These are phyloP conservation scores for Gallinago paraguaiae DNA, from an alignment of 2,113 vertebrate species.

Conservation along the genomic window DNA sequence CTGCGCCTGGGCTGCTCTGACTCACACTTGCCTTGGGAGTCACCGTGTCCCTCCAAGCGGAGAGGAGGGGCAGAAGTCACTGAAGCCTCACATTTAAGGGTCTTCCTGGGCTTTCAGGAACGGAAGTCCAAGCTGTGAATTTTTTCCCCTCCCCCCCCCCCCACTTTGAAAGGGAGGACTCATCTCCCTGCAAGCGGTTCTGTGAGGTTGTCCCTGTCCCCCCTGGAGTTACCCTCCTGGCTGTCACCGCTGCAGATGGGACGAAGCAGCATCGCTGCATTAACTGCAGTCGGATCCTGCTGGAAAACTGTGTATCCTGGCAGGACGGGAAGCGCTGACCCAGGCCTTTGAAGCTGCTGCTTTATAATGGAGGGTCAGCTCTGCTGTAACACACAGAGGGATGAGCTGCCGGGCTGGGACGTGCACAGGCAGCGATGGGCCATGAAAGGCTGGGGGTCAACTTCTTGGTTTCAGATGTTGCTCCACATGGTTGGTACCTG, in stretches of 20 bases:
- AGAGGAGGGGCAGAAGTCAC: background rate
- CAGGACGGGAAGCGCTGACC: background rate
- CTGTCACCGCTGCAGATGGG: accelerated
- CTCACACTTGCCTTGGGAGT: background rate
- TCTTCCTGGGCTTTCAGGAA: background rate
- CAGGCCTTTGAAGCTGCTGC: background rate
- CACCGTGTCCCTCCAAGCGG: accelerated
- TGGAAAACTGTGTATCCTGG: background rate
- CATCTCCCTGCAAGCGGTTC: background rate
- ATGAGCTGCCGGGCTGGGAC: background rate
- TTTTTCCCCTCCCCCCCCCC: background rate
- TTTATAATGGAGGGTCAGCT: background rate
- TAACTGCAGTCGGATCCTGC: background rate
- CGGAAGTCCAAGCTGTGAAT: background rate
- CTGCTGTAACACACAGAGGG: background rate
- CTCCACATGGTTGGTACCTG: background rate
- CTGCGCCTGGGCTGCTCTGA: background rate
- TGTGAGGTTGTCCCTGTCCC: background rate
- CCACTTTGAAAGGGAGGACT: background rate
- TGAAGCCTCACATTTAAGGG: background rate
- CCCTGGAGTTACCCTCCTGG: background rate
- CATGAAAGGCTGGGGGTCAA: background rate
- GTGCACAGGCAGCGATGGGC: background rate
- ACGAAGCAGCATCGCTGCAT: background rate
- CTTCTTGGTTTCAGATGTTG: background rate